A percentile compares a stretch with the other conserved stretches of the same genome.
phyloP scores from a whole-genome alignment of 2,113 vertebrate species.

The Myrmophylax atrothorax region DNA sequence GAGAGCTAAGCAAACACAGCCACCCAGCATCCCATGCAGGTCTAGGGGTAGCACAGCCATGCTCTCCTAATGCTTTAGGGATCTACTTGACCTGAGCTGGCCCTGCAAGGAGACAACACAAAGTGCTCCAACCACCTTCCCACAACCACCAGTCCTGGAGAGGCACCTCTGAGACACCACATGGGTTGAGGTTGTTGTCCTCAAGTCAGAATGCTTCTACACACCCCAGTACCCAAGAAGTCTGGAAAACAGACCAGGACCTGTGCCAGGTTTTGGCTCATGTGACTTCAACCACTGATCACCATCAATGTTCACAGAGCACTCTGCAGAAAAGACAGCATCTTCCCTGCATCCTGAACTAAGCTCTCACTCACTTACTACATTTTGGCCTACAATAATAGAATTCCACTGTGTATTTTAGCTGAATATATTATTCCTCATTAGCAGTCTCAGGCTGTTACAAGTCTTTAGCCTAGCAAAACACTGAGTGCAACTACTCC shows the following conservation, averaged over 20 bases:
- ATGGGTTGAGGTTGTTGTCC: neutral
- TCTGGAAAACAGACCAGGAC: neutral
- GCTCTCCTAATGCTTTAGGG: neutral
- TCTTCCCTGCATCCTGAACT: neutral
- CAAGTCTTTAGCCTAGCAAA: neutral
- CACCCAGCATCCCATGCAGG: neutral
- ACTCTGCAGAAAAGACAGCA: neutral
- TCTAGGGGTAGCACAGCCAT: neutral
- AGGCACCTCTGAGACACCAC: neutral
- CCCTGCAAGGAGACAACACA: neutral
- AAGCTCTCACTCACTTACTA: neutral
- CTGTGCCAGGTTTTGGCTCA: neutral
- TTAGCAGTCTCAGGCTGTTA: slow-evolving; percentile 11
- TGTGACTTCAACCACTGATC: neutral
- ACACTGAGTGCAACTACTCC: neutral
- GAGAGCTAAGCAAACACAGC: neutral
- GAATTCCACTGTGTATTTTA: slow-evolving; percentile 32
- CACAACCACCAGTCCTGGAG: neutral
- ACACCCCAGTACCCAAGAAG: neutral
- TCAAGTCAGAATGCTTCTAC: neutral
- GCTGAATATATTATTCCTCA: neutral
- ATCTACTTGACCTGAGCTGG: neutral
- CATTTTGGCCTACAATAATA: neutral
- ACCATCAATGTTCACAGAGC: neutral
- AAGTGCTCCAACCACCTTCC: neutral